Evolutionary conservation across 2,113 vertebrate genomes (phyloP), one percentile per base, ranked within the genome.

Genomic region (Lates calcarifer): DNA sequence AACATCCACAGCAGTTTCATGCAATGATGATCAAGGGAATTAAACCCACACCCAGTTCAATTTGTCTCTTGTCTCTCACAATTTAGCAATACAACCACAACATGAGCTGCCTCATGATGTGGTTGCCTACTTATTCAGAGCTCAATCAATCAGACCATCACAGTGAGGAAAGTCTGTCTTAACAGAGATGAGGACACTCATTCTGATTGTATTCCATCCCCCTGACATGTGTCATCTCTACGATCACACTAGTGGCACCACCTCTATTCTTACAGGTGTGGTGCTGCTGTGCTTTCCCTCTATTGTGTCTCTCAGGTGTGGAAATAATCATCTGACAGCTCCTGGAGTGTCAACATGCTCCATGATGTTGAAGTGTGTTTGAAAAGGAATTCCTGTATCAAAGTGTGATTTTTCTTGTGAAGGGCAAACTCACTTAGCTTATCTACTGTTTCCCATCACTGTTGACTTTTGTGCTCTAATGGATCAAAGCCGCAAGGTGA

Each of bases 61-160:
- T 84, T 83, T 71, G 74, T 62, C 58, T 71, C 66, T 26, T 5
- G 55, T 82, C 64, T 66, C 58, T 56, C 9, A 15, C 58, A 77
- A 57, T 70, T 77, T 74, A 35, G 20, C 17, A 79, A 41, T 28
- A 43, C 31, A 43, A 67, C 29, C 64, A 61, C 68, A 82, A 71
- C 64, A 82, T 3, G 9, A 77, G 28, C 33, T 0, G 24, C 63
- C 39, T 28, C 17, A 2, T 45, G 41, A 87, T 74, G 47, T 77
- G 79, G 64, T 49, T 5, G 70, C 28, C 0, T 3, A 68, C 55
- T 60, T 45, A 22, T 49, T 64, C 20, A 47, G 26, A 56, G 56
- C 26, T 64, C 64, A 28, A 60, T 63, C 57, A 63, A 65, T 74
- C 1, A 83, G 15, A 62, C 28, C 0, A 12, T 17, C 12, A 17